A percentile compares a stretch with the other conserved stretches of the same genome.
Evolutionary conservation across 2,797 vertebrate species (phyloP).

Genomic region (Chaetophractus vellerosus): DNA sequence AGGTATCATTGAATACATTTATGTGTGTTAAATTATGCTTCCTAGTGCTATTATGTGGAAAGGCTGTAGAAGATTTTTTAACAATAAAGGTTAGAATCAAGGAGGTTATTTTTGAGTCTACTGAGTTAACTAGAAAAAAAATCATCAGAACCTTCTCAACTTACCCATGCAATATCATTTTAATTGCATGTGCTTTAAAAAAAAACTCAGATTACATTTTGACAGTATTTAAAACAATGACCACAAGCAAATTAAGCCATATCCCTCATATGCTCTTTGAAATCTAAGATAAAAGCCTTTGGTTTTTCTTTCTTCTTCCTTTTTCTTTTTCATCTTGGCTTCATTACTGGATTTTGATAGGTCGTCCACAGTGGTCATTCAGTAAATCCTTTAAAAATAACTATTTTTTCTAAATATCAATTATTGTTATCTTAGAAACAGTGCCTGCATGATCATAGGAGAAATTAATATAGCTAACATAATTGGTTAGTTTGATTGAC

Average conservation of each 20-base stretch:
- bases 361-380: not conserved
- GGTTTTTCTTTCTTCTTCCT: too few relatives aligned
- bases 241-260: too few relatives aligned
- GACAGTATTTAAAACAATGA: not conserved
- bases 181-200: not conserved
- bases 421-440: not conserved
- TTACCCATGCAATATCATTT: not conserved
- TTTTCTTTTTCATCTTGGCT: not conserved
- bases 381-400: not conserved
- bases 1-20: not conserved
- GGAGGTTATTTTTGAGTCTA: not conserved
- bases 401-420: slow-evolving; percentile 9
- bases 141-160: not conserved
- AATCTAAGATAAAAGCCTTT: not conserved
- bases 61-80: not conserved
- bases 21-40: not conserved
- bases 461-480: not conserved
- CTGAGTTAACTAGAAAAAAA: not conserved
- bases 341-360: not conserved
- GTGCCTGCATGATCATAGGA: accelerated
- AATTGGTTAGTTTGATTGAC: not conserved
- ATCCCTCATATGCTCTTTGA: not conserved
- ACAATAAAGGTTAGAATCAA: not conserved
- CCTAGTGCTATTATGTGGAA: not conserved
- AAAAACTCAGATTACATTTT: not conserved